Percentiles rank a stretch among this genome's conserved stretches.
Conservation (phyloP, 2,888 invertebrate species). For the Actias luna region DNA sequence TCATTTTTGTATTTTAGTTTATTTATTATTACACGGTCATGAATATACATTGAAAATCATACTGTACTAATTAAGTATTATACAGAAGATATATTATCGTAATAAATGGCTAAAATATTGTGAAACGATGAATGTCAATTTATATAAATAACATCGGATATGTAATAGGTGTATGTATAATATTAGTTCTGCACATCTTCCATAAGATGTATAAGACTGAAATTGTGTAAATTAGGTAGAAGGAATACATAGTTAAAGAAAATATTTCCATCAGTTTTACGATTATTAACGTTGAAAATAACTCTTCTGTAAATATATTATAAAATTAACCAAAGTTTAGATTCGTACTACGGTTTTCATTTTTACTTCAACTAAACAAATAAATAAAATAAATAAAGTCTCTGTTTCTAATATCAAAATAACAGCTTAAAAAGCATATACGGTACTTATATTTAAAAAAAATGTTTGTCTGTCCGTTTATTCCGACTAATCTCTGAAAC, state of each 20-base stretch:
- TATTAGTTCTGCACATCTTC: slow-evolving; percentile 45
- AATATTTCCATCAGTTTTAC: slow-evolving; percentile 30
- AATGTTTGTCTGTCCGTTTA: no score
- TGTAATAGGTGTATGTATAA: slow-evolving; percentile 1
- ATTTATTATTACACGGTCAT: no score
- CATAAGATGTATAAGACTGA: slow-evolving; percentile 62
- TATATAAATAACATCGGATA: slow-evolving; percentile 11
- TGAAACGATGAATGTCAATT: slow-evolving; percentile 14
- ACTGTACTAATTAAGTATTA: background rate
- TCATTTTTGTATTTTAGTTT: no score
- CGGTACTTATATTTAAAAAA: no score
- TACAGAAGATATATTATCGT: background rate
- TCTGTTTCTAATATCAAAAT: no score
- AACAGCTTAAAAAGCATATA: no score
- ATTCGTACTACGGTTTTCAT: background rate
- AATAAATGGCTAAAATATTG: background rate
- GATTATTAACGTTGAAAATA: background rate
- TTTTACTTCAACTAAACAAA: background rate
- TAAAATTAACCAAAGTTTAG: background rate
- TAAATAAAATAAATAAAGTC: background rate
- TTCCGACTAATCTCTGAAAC: no score
- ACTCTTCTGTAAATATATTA: background rate
- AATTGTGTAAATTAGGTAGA: slow-evolving; percentile 23
- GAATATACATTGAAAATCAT: background rate
- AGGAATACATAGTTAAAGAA: slow-evolving; percentile 34